Evolutionary conservation across 2,888 invertebrate species (phyloP).

Genomic region (Phytoseiulus persimilis): DNA sequence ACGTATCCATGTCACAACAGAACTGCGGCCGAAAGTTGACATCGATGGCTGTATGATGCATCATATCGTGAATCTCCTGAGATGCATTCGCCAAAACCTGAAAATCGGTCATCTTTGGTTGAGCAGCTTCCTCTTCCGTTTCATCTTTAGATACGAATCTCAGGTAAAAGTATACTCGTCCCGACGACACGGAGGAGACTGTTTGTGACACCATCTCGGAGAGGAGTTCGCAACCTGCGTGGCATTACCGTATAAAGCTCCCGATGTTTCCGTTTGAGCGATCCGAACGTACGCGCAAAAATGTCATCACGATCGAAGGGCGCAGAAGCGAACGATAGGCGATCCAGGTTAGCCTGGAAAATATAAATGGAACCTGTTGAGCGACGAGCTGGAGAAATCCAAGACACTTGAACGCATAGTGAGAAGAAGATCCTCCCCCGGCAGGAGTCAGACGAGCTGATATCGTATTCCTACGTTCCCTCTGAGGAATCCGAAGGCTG

Average conservation of each 20-base stretch:
- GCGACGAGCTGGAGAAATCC: too few relatives aligned
- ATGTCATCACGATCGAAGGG: slow-evolving; percentile 16
- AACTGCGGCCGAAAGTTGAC: neutral
- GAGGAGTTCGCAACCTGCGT: too few relatives aligned
- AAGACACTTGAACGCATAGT: too few relatives aligned
- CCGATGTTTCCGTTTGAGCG: slow-evolving; percentile 26
- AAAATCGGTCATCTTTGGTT: neutral
- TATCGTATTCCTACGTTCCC: too few relatives aligned
- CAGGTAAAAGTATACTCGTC: too few relatives aligned
- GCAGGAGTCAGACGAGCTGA: too few relatives aligned
- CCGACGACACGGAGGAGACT: too few relatives aligned
- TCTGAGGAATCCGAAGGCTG: too few relatives aligned
- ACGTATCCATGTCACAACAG: neutral
- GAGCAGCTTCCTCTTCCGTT: too few relatives aligned
- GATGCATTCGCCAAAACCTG: slow-evolving; percentile 25
- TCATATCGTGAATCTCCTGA: neutral
- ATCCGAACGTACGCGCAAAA: neutral
- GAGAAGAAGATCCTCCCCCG: too few relatives aligned
- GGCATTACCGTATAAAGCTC: neutral
- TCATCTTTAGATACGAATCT: too few relatives aligned
- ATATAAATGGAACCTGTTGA: neutral
- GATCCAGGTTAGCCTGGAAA: slow-evolving; percentile 26
- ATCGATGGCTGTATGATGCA: slow-evolving; percentile 17
- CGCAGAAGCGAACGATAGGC: neutral
- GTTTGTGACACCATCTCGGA: too few relatives aligned